Evolutionary conservation across 2,888 invertebrate genomes (phyloP), one percentile per base, ranked within the genome.

Genomic region (Lithosia quadra): DNA sequence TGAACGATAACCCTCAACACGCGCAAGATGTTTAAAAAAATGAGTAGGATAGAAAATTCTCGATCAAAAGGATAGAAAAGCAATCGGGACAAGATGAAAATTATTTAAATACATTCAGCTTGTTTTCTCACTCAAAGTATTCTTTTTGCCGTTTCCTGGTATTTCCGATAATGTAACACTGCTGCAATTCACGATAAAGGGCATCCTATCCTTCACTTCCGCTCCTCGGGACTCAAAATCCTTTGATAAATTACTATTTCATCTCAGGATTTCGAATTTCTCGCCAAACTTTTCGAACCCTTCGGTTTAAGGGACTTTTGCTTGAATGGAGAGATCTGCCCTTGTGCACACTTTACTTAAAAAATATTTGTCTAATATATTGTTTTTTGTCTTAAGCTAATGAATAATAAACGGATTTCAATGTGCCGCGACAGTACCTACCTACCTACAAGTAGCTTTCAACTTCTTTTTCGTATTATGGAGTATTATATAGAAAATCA

Each of bases 241-340:
- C 92, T 92, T 92, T 94, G 93, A 94, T 94, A 94, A 93, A 95
- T 94, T 92, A 95, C 94, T 92, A 90, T 94, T 94, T 93, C 92
- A 93, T 93, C 91, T 92, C 84, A 82, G 92, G 91, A 90, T 92
- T 92, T 90, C 82, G 89, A 86, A 88, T 88, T 90, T 90, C 88
- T 89, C 83, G 86, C 83, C 81, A 89, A 92, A 89, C 81, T 90
- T 91, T 89, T 83, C 81, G 85, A 86, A 86, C 91, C 92, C 92
- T 86, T 88, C 84, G 85, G 78, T 84, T 82, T 84, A 81, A 76
- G 80, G 77, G 77, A 75, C 76, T 77, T 78, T 61, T 69, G 22
- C 67, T 70, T 72, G 21, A 70, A 68, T 64, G 68, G 61, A 18
- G 61, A 63, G 56, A 68, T 77, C 68, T 55, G 59, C 67, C 67